A percentile compares a stretch with the other conserved stretches of the same genome.
These are phyloP conservation scores for Drosophila gunungcola DNA, from an alignment of 1,140 invertebrate genomes.

Conservation along the genomic window DNA sequence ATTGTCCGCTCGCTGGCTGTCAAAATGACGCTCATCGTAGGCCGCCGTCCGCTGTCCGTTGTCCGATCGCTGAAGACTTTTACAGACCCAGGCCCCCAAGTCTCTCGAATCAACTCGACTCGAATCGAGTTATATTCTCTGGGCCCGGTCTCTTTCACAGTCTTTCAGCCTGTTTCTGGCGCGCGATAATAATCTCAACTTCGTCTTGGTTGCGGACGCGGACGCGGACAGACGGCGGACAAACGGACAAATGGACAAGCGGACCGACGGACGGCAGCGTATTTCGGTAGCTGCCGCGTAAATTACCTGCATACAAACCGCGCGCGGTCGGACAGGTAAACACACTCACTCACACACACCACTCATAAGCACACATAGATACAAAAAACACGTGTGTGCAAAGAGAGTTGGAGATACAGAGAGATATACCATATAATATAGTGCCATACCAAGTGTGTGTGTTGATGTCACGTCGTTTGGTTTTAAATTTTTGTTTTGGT, in stretches of 20 bases:
- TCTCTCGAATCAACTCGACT: conserved; percentile 43
- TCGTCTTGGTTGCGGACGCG: conserved; percentile 49
- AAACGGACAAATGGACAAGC: conserved; percentile 9
- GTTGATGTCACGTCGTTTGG: conserved; percentile 77
- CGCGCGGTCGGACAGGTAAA: conserved; percentile 70
- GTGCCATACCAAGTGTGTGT: conserved; percentile 20
- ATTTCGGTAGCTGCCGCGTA: conserved; percentile 84
- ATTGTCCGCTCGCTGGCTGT: conserved; percentile 80
- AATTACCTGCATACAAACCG: conserved; percentile 82
- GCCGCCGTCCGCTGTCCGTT: conserved; percentile 13
- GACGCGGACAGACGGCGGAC: conserved; percentile 16
- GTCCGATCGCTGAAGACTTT: conserved; percentile 33
- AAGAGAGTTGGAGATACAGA: conserved; percentile 28
- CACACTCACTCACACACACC: conserved; percentile 28
- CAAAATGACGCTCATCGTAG: conserved; percentile 74
- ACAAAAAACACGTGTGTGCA: conserved; percentile 20
- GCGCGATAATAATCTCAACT: conserved; percentile 82
- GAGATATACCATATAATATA: conserved; percentile 17
- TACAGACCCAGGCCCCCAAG: conserved; percentile 23
- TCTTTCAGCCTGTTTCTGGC: conserved; percentile 75
- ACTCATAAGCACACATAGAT: conserved; percentile 30
- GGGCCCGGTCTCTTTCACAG: conserved; percentile 33
- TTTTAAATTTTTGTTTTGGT: conserved; percentile 63
- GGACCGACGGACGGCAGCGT: conserved; percentile 60
- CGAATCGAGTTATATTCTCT: conserved; percentile 41